phyloP scores from a whole-genome alignment of 2,113 vertebrate species.

The Circaetus cinerascens region DNA sequence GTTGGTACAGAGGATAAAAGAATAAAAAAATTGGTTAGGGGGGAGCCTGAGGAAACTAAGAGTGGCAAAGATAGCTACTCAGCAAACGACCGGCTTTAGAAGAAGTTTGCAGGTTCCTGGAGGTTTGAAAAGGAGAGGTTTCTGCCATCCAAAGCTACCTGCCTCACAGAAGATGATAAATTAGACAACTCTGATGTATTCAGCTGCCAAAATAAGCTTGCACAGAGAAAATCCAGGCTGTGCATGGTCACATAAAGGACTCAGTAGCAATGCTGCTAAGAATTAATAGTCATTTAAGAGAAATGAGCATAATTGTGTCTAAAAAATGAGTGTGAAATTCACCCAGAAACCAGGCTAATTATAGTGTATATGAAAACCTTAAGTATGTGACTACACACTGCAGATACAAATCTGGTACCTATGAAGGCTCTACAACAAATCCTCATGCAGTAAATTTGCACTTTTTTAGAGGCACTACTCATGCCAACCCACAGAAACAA shows the following conservation, averaged over 20 bases:
- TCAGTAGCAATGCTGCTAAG: not conserved
- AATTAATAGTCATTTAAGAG: not conserved
- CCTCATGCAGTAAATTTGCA: not conserved
- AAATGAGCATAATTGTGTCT: not conserved
- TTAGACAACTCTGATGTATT: not conserved
- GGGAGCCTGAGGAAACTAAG: not conserved
- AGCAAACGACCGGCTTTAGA: not conserved
- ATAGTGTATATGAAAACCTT: not conserved
- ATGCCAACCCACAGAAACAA: not conserved
- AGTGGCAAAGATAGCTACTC: not conserved
- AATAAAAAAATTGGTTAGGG: not conserved
- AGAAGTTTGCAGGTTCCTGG: not conserved
- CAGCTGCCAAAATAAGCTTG: not conserved
- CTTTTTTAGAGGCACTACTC: not conserved
- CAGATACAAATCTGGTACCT: not conserved
- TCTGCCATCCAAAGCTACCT: not conserved
- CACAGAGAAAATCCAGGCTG: not conserved
- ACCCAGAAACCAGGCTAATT: slow-evolving; percentile 10
- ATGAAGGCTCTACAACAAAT: not conserved
- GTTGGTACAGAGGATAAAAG: not conserved
- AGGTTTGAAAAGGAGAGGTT: not conserved
- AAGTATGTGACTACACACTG: not conserved
- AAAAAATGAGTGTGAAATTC: not conserved
- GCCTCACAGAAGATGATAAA: not conserved
- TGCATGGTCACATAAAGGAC: not conserved